These are phyloP conservation scores for Crocallis elinguaria DNA, from an alignment of 2,888 invertebrate genomes.

Conservation along the genomic window DNA sequence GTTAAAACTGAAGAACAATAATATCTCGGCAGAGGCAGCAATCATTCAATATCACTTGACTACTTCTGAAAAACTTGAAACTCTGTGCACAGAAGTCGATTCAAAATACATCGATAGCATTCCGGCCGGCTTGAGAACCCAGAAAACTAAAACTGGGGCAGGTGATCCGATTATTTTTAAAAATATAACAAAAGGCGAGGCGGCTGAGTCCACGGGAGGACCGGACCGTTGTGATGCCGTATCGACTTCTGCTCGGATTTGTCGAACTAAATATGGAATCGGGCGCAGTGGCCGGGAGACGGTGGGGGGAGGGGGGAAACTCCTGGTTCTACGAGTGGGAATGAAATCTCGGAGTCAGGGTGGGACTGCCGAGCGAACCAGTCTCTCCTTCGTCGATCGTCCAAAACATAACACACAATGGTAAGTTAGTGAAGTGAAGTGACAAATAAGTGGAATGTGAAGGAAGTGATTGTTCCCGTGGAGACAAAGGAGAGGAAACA, in stretches of 20 bases:
- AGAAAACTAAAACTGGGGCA: constrained; percentile 53
- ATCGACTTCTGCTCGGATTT: constrained; percentile 63
- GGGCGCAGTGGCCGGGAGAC: constrained; percentile 42
- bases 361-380: constrained; percentile 81
- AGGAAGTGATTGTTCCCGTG: constrained; percentile 40
- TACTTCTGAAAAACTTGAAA: constrained; percentile 21
- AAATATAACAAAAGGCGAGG: constrained; percentile 51
- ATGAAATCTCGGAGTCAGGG: constrained; percentile 78
- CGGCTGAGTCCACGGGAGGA: constrained; percentile 58
- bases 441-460: constrained; percentile 53
- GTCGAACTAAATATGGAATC: constrained; percentile 82
- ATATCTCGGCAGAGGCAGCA: constrained; percentile 8
- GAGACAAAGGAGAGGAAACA: constrained; percentile 29
- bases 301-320: constrained; percentile 51
- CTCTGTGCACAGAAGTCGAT: constrained; percentile 11
- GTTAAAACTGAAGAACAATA: constrained; percentile 8
- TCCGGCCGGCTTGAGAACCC: constrained; percentile 45
- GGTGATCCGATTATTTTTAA: constrained; percentile 72
- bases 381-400: constrained; percentile 81
- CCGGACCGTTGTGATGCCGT: constrained; percentile 66
- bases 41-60: constrained; percentile 30
- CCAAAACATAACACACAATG: constrained; percentile 79
- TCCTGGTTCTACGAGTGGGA: constrained; percentile 62
- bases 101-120: constrained; percentile 39
- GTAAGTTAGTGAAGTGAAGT: constrained; percentile 64